Evolutionary conservation across 2,797 vertebrate species (phyloP).

Genomic region (Sphenopsis melanotis): DNA sequence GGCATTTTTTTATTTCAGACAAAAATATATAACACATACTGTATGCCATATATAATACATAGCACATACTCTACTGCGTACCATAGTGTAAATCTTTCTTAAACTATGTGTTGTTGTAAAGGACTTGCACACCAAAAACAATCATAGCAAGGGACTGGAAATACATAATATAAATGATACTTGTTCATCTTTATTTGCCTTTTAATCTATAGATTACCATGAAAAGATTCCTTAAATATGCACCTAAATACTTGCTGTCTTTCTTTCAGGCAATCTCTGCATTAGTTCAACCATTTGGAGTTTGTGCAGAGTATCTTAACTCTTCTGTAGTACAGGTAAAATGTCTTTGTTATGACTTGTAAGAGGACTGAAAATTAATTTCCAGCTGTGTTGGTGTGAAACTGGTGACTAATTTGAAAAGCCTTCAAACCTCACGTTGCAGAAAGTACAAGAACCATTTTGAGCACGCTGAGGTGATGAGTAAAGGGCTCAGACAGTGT

Average conservation of each 20-base stretch:
- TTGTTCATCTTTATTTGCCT: background rate
- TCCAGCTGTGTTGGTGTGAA: background rate
- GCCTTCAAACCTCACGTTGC: background rate
- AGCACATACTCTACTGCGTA: background rate
- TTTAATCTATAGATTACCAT: background rate
- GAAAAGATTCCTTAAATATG: background rate
- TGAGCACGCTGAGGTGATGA: background rate
- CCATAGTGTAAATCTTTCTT: background rate
- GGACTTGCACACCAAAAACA: background rate
- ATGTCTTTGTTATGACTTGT: background rate
- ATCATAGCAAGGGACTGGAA: background rate
- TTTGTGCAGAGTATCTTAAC: conserved; percentile 97
- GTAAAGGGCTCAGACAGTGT: background rate
- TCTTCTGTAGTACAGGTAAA: conserved; percentile 95
- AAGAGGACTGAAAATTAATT: background rate
- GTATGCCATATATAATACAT: background rate
- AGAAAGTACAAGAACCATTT: background rate
- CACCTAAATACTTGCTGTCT: conserved; percentile 1
- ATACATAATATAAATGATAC: background rate
- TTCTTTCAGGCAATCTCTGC: conserved; percentile 88
- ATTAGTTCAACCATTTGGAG: conserved; percentile 92
- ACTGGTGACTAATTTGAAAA: background rate
- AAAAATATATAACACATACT: background rate
- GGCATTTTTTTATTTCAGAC: background rate
- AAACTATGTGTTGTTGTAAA: background rate